Base-by-base conservation (phyloP, 2,888 invertebrate species). In the Oscheius sp. region DNA sequence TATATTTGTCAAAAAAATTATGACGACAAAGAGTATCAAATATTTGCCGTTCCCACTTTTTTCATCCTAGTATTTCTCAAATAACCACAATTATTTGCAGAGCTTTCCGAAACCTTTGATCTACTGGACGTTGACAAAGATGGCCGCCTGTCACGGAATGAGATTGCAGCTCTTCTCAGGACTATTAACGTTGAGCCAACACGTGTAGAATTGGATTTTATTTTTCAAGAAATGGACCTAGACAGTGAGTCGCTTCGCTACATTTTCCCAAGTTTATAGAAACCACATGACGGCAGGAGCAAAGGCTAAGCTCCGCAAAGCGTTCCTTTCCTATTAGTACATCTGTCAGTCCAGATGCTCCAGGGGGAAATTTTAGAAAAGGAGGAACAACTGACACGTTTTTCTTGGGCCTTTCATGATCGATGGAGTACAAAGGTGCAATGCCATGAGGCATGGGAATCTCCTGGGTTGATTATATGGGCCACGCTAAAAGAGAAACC, bases 91-190 rank as follows among this genome's bases (percentile, higher is more conserved):
- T 61, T 49, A 21, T 18, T 79, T 84, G 72, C 79, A 87, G 87
- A 87, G 71, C 79, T 87, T 41, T 81, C 87, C 23, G 84, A 87
- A 76, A 84, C 85, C 21, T 87, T 87, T 77, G 87, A 87, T 76
- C 76, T 87, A 63, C 79, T 87, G 41, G 87, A 87, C 63, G 79
- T 87, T 66, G 87, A 87, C 79, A 85, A 84, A 72, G 87, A 87
- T 75, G 87, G 87, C 9, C 73, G 81, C 56, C 74, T 87, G 46
- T 85, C 84, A 53, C 76, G 87, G 41, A 78, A 76, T 12, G 87
- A 87, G 69, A 85, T 87, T 45, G 85, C 87, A 16, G 87, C 86
- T 56, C 82, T 87, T 56, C 76, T 87, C 13, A 71, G 86, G 52
- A 85, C 85, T 0, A 84, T 85, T 49, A 85, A 87, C 46, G 84